Percentiles rank a stretch among this genome's conserved stretches.
Conservation (phyloP, 2,113 vertebrate species). For the Lampris incognitus region DNA sequence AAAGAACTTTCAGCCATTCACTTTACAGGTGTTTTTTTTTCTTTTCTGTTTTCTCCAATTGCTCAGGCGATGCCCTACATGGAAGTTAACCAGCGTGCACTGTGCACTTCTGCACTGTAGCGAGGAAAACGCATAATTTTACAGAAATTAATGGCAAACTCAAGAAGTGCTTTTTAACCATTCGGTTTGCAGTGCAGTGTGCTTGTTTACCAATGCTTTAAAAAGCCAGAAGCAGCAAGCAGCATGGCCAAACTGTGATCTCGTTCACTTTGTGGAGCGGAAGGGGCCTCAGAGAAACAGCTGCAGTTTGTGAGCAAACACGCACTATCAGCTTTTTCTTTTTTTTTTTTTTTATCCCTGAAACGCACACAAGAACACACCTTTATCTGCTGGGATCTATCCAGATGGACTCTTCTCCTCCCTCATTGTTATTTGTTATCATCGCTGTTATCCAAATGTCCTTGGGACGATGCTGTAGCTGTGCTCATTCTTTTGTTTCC, state of each 20-base stretch:
- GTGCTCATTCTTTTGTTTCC: conserved; percentile 1
- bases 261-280: conserved; percentile 8
- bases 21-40: conserved; percentile 5
- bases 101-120: neutral
- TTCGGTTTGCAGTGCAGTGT: conserved; percentile 1
- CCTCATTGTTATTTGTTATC: conserved; percentile 27
- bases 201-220: conserved; percentile 19
- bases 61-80: conserved; percentile 24
- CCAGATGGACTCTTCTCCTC: conserved; percentile 42
- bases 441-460: conserved; percentile 45
- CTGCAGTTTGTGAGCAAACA: conserved; percentile 34
- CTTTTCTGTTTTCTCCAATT: neutral
- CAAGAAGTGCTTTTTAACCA: conserved; percentile 12
- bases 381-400: conserved; percentile 29
- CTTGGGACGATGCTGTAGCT: conserved; percentile 39
- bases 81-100: conserved; percentile 4
- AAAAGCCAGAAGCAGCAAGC: conserved; percentile 24
- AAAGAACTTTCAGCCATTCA: conserved; percentile 39
- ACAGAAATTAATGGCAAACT: conserved; percentile 8
- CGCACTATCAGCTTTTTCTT: conserved; percentile 15
- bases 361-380: neutral
- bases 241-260: conserved; percentile 10
- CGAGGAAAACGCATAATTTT: neutral
- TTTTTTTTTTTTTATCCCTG: neutral
- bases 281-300: conserved; percentile 17